Conservation (phyloP, 2,113 vertebrate genomes). For the Eurypyga helias region DNA sequence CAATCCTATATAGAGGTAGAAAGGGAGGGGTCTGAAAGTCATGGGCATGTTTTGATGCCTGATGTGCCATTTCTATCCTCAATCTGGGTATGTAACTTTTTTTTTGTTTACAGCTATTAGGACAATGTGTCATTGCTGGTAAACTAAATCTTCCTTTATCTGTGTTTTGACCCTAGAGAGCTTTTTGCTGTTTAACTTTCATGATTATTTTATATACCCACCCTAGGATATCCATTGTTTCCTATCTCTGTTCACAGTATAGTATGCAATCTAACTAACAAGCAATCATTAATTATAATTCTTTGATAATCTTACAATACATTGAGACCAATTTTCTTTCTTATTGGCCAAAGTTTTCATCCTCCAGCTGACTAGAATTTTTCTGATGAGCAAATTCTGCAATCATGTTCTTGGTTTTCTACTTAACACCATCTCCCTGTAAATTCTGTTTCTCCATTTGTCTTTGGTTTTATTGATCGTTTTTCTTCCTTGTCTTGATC, state of each 20-base stretch:
- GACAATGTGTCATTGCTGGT: background rate
- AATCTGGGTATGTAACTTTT: background rate
- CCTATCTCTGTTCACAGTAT: slow-evolving; percentile 3
- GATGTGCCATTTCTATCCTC: background rate
- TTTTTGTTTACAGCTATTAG: background rate
- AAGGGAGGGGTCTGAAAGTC: background rate
- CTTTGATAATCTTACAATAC: background rate
- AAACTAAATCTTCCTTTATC: slow-evolving; percentile 18
- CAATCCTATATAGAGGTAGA: background rate
- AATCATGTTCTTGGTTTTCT: background rate
- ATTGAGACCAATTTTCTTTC: background rate
- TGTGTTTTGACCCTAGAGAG: background rate
- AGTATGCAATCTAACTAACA: slow-evolving; percentile 24
- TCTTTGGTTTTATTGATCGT: background rate
- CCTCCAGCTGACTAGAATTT: background rate
- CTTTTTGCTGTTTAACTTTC: background rate
- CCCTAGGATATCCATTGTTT: slow-evolving; percentile 26
- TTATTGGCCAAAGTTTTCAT: background rate
- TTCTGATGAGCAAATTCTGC: background rate
- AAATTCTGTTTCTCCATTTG: background rate
- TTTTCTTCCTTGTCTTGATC: background rate
- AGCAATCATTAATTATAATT: background rate
- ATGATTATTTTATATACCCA: background rate
- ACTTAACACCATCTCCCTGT: background rate
- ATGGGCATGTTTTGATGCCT: background rate